Percentiles rank a stretch among this genome's conserved stretches.
phyloP scores from a whole-genome alignment of 2,888 invertebrate species.

The Drosophila meridiana region DNA sequence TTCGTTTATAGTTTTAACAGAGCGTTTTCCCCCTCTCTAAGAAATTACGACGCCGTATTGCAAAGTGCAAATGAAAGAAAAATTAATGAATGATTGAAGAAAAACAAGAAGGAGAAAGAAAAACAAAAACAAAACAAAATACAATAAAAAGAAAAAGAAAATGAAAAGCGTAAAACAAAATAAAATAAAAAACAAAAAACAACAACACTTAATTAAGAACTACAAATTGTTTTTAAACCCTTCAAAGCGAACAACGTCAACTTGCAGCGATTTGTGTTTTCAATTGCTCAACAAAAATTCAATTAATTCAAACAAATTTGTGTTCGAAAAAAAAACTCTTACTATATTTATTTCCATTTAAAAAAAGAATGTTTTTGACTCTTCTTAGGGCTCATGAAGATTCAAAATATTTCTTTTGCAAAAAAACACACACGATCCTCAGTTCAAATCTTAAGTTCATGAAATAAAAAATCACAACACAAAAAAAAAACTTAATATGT shows the following conservation, averaged over 20 bases:
- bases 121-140: conserved; percentile 5
- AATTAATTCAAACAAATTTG: conserved; percentile 4
- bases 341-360: conserved; percentile 24
- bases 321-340: conserved; percentile 9
- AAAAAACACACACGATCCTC: conserved; percentile 18
- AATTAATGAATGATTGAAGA: background rate
- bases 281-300: conserved; percentile 29
- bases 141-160: conserved; percentile 13
- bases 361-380: conserved; percentile 80
- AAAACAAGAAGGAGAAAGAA: conserved; percentile 14
- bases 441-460: conserved; percentile 33
- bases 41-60: conserved; percentile 1
- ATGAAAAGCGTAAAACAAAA: conserved; percentile 39
- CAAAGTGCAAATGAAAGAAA: conserved; percentile 12
- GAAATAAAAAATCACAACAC: conserved; percentile 15
- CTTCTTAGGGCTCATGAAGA: conserved; percentile 84
- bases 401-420: conserved; percentile 81
- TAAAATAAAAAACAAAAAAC: conserved; percentile 6
- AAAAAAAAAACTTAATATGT: conserved; percentile 27
- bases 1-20: conserved; percentile 57
- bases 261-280: conserved; percentile 34
- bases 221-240: conserved; percentile 67
- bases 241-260: conserved; percentile 45
- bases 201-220: conserved; percentile 27
- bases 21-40: conserved; percentile 7